Evolutionary conservation across 2,797 vertebrate genomes (phyloP), one percentile per base, ranked within the genome.

Genomic region (Cynodonichthys magdalenae): DNA sequence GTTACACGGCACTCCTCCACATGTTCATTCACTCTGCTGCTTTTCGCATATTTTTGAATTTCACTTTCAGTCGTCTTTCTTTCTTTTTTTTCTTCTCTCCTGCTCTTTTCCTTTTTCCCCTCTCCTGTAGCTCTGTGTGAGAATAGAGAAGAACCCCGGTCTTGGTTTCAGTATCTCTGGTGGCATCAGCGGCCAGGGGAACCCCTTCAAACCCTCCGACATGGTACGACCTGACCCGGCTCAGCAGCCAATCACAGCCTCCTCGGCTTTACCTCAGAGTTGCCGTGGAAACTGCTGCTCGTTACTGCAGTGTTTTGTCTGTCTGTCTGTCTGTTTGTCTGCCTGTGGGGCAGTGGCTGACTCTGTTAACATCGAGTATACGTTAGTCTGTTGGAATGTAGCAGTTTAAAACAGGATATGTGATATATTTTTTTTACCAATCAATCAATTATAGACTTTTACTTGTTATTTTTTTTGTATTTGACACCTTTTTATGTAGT

Each of bases 151-250:
- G 94, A 99, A 98, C 79, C 98, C 98, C 46, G 98, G 97, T 82
- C 96, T 99, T 63, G 98, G 98, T 71, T 99, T 99, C 90, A 99
- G 97, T 80, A 99, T 99, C 95, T 98, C 97, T 89, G 98, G 98
- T 83, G 98, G 98, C 92, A 96, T 99, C 91, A 98, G 98, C 46
- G 97, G 97, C 85, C 98, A 99, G 92, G 97, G 97, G 83, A 99
- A 99, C 92, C 98, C 98, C 74, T 99, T 99, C 94, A 99, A 99
- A 92, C 98, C 98, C 81, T 99, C 98, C 36, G 97, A 99, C 82
- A 98, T 99, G 96, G 97, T 99, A 93, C 94, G 95, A 88, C 85
- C 87, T 77, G 75, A 87, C 83, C 79, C 29, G 50, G 74, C 85
- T 74, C 59, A 67, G 64, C 80, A 84, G 78, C 84, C 77, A 85